These are phyloP conservation scores for Meleagris gallopavo DNA, from an alignment of 2,113 vertebrate genomes.

Conservation along the genomic window DNA sequence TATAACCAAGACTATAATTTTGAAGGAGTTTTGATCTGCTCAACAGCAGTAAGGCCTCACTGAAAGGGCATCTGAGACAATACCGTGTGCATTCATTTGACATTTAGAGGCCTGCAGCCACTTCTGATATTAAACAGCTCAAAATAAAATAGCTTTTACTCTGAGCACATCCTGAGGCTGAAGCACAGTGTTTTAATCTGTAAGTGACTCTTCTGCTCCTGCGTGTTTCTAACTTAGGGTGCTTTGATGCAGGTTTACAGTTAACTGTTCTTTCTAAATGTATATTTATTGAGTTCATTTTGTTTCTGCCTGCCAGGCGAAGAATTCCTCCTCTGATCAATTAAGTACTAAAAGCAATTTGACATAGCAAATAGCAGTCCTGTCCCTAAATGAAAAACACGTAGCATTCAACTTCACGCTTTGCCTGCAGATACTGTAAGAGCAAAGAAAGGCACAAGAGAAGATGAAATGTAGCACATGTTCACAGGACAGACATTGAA, in stretches of 20 bases:
- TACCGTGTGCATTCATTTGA: background rate
- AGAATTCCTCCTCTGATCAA: background rate
- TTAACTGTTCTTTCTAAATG: background rate
- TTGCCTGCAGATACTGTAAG: background rate
- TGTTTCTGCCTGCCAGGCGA: background rate
- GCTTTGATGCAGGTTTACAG: background rate
- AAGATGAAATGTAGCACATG: background rate
- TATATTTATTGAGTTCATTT: background rate
- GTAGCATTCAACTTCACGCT: background rate
- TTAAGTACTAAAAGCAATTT: background rate
- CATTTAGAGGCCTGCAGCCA: background rate
- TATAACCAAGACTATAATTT: background rate
- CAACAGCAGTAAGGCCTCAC: background rate
- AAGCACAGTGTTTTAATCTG: background rate
- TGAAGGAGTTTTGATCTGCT: background rate
- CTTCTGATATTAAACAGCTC: background rate
- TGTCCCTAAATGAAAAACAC: background rate
- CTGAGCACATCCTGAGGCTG: background rate
- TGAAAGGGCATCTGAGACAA: slow-evolving; percentile 3
- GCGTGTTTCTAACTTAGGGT: background rate
- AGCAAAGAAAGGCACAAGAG: background rate
- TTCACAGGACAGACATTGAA: background rate
- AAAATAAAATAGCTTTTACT: slow-evolving; percentile 50
- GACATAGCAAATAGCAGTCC: background rate
- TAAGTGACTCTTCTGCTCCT: background rate